Conservation (phyloP, 2,888 invertebrate species). For the Disparrhopalites patrizii region DNA sequence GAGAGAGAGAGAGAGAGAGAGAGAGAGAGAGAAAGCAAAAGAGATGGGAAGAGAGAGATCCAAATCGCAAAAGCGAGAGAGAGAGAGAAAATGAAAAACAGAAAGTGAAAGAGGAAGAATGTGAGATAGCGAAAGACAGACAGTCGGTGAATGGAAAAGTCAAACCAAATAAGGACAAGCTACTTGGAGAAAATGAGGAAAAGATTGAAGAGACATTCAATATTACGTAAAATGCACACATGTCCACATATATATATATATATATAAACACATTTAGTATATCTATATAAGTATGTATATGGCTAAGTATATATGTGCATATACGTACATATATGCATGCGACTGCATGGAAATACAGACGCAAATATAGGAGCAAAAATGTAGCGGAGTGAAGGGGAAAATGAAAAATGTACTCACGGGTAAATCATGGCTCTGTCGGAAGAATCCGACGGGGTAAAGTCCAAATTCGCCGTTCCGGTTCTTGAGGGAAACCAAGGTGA, state of each 20-base stretch:
- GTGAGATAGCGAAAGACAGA: no score
- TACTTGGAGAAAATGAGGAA: no score
- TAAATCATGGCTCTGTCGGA: conserved; percentile 54
- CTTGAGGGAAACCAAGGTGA: conserved; percentile 68
- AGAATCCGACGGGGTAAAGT: conserved; percentile 54
- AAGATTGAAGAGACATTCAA: no score
- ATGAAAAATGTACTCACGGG: conserved; percentile 63
- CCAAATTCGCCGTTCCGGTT: conserved; percentile 50
- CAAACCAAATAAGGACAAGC: no score
- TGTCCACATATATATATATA: no score
- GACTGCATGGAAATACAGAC: neutral
- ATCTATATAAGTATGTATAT: neutral
- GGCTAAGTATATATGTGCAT: neutral
- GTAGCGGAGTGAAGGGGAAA: neutral
- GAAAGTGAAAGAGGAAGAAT: neutral
- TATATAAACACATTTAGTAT: no score
- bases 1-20: neutral
- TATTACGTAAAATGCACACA: no score
- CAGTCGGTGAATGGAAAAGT: no score
- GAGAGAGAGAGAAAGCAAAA: neutral
- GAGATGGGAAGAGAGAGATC: neutral
- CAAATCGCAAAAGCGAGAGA: neutral
- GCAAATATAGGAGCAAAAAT: neutral
- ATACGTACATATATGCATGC: neutral
- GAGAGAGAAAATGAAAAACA: neutral